A percentile compares a stretch with the other conserved stretches of the same genome.
Conservation (phyloP, 1,140 invertebrate species). For the Coelopa frigida region DNA sequence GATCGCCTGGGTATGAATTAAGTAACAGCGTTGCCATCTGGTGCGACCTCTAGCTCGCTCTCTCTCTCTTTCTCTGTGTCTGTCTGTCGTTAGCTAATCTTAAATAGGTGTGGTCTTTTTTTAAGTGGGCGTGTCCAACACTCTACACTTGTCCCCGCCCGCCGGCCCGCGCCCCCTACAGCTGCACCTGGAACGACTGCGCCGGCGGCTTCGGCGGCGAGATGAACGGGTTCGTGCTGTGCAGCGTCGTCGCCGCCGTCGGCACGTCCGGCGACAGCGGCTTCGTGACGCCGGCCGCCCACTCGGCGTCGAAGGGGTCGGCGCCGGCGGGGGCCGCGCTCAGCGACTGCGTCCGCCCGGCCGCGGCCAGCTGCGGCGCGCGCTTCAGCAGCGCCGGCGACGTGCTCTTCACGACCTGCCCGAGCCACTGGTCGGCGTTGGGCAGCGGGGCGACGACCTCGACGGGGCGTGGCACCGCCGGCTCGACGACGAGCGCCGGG, state of each 20-base stretch:
- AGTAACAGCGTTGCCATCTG: too few relatives aligned
- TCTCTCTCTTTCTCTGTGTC: neutral
- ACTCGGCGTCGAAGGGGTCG: conserved; percentile 83
- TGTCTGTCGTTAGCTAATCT: neutral
- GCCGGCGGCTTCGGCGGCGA: conserved; percentile 48
- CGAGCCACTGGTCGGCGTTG: conserved; percentile 71
- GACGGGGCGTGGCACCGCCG: conserved; percentile 45
- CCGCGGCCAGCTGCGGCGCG: conserved; percentile 50
- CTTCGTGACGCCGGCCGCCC: conserved; percentile 54
- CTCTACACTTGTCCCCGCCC: neutral
- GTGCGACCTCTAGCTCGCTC: too few relatives aligned
- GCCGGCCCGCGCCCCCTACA: conserved; percentile 41
- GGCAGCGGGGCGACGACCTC: conserved; percentile 47
- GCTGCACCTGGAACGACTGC: conserved; percentile 59
- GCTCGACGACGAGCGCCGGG: conserved; percentile 28
- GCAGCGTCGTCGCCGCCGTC: conserved; percentile 29
- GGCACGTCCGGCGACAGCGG: conserved; percentile 36
- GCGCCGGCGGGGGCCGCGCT: conserved; percentile 45
- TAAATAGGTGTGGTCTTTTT: conserved; percentile 1
- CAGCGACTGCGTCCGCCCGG: conserved; percentile 55
- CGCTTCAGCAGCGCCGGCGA: conserved; percentile 48
- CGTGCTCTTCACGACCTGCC: conserved; percentile 57
- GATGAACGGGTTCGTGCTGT: conserved; percentile 51
- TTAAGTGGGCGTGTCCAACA: conserved; percentile 7
- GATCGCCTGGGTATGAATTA: too few relatives aligned